Percentiles rank a stretch among this genome's conserved stretches.
phyloP scores from a whole-genome alignment of 2,797 vertebrate species.

The Propithecus deckenii region DNA sequence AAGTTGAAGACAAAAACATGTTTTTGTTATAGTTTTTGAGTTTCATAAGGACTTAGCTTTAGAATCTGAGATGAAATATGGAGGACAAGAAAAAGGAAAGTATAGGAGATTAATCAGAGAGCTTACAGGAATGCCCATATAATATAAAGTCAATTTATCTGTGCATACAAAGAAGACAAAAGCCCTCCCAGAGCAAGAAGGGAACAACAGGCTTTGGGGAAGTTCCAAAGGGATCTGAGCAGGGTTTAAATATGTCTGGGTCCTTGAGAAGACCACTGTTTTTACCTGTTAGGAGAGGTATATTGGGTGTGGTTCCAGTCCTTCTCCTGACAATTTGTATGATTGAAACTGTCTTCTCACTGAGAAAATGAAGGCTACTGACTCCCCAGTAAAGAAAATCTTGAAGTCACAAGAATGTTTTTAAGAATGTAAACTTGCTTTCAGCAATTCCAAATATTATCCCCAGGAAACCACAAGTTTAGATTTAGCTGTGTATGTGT shows the following conservation, averaged over 20 bases:
- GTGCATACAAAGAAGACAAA: neutral
- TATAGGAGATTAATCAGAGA: neutral
- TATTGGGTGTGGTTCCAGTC: neutral
- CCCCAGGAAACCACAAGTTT: neutral
- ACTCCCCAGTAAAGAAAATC: neutral
- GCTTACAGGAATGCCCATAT: neutral
- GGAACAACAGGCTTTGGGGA: neutral
- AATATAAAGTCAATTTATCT: neutral
- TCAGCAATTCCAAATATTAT: neutral
- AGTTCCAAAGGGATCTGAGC: neutral
- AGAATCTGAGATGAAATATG: neutral
- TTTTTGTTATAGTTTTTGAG: neutral
- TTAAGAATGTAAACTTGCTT: neutral
- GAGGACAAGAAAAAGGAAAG: neutral
- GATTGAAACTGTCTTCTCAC: neutral
- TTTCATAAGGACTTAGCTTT: neutral
- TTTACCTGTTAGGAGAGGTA: neutral
- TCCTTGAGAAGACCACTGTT: neutral
- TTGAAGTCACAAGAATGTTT: neutral
- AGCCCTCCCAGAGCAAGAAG: neutral
- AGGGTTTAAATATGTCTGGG: neutral
- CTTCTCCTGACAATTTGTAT: neutral
- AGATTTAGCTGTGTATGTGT: neutral
- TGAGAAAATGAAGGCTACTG: neutral
- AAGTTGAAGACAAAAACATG: neutral